Evolutionary conservation across 2,888 invertebrate genomes (phyloP).

Genomic region (Trachelus stipa): DNA sequence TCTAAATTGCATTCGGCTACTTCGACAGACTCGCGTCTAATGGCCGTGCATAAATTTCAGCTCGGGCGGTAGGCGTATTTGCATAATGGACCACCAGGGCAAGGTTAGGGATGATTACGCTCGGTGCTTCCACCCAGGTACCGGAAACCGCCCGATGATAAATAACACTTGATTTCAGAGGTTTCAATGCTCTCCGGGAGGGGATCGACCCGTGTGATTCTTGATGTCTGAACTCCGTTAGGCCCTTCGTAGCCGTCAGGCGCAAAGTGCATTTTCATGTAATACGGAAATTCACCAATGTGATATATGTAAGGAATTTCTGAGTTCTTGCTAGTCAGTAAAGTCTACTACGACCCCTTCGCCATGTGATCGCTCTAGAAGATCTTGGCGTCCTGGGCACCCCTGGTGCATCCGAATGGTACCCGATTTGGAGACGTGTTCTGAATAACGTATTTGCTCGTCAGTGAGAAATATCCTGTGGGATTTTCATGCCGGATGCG

Average conservation of each 20-base stretch:
- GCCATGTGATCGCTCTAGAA: neutral
- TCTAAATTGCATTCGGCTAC: conserved; percentile 4
- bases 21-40: conserved; percentile 1
- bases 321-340: neutral
- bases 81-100: conserved; percentile 37
- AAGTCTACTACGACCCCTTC: neutral
- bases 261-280: conserved; percentile 39
- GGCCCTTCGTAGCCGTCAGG: neutral
- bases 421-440: neutral
- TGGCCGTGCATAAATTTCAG: conserved; percentile 5
- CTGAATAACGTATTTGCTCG: neutral
- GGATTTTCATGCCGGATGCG: neutral
- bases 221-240: neutral
- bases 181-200: neutral
- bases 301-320: neutral
- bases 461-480: neutral
- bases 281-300: neutral
- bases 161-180: neutral
- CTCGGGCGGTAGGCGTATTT: conserved; percentile 25
- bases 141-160: neutral
- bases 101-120: neutral
- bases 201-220: neutral
- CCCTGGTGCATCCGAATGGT: neutral
- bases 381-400: neutral
- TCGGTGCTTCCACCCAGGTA: neutral